Percentiles rank a stretch among this genome's conserved stretches.
phyloP scores from a whole-genome alignment of 2,888 invertebrate genomes.

The Hanleya hanleyi region DNA sequence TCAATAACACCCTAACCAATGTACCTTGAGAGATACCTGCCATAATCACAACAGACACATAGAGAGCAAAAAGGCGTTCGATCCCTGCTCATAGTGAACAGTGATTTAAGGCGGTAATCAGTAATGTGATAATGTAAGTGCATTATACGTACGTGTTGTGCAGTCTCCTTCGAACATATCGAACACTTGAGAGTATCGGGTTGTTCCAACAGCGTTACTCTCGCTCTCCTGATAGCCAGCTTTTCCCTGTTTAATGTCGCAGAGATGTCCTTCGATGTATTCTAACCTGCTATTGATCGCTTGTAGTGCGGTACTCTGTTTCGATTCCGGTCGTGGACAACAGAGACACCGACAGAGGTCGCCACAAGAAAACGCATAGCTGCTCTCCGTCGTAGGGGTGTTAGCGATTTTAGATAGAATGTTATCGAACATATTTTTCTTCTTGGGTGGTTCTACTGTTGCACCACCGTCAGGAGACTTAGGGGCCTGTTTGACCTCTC shows the following conservation, averaged over 20 bases:
- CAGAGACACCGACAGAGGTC: conserved; percentile 61
- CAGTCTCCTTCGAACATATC: too few relatives aligned
- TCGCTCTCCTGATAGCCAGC: too few relatives aligned
- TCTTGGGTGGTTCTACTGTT: background rate
- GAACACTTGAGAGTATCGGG: too few relatives aligned
- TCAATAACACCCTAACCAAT: too few relatives aligned
- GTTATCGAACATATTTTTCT: background rate
- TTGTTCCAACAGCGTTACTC: too few relatives aligned
- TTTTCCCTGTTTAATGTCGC: background rate
- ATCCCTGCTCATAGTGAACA: too few relatives aligned
- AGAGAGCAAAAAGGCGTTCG: too few relatives aligned
- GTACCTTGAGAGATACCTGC: too few relatives aligned
- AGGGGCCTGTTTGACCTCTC: conserved; percentile 79
- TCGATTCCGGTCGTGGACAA: conserved; percentile 40
- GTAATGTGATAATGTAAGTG: too few relatives aligned
- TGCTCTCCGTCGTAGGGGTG: conserved; percentile 17
- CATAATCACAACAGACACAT: too few relatives aligned
- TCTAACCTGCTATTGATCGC: conserved; percentile 14
- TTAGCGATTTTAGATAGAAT: background rate
- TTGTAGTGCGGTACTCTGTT: background rate
- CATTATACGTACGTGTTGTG: too few relatives aligned
- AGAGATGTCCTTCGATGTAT: conserved; percentile 1
- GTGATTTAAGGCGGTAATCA: too few relatives aligned
- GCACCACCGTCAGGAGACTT: conserved; percentile 30
- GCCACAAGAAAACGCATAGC: conserved; percentile 58